Conservation (phyloP, 2,797 vertebrate genomes). For the Simalia tracyae region DNA sequence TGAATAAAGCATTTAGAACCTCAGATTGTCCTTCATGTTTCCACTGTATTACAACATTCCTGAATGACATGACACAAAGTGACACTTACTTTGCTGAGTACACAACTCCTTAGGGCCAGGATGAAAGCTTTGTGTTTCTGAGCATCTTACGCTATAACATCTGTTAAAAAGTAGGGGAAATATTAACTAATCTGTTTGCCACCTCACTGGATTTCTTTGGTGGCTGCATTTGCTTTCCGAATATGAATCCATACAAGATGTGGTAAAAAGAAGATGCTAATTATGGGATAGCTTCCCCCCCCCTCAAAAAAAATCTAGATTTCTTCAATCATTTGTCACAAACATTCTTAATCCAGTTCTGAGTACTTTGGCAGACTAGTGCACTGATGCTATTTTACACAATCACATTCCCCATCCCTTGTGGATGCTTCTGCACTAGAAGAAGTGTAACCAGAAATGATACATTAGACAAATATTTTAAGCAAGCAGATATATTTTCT, state of each 20-base stretch:
- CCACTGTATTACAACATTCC: not conserved
- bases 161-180: constrained; percentile 49
- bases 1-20: not conserved
- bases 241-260: constrained; percentile 30
- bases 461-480: not conserved
- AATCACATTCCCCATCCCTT: not conserved
- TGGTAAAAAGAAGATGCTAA: constrained; percentile 37
- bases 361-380: not conserved
- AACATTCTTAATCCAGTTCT: not conserved
- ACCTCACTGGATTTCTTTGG: constrained; percentile 38
- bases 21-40: constrained; percentile 32
- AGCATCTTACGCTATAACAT: constrained; percentile 46
- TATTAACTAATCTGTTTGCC: constrained; percentile 26
- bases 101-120: constrained; percentile 45
- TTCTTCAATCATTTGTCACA: constrained; percentile 11
- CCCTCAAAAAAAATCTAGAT: not conserved
- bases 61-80: constrained; percentile 36
- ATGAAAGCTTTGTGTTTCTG: constrained; percentile 14
- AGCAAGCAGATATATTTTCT: not conserved
- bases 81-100: not conserved
- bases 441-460: not conserved
- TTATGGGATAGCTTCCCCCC: constrained; percentile 8
- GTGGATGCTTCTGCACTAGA: not conserved
- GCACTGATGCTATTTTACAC: not conserved
- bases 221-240: constrained; percentile 40